Evolutionary conservation across 2,888 invertebrate genomes (phyloP).

Genomic region (Troides helena): DNA sequence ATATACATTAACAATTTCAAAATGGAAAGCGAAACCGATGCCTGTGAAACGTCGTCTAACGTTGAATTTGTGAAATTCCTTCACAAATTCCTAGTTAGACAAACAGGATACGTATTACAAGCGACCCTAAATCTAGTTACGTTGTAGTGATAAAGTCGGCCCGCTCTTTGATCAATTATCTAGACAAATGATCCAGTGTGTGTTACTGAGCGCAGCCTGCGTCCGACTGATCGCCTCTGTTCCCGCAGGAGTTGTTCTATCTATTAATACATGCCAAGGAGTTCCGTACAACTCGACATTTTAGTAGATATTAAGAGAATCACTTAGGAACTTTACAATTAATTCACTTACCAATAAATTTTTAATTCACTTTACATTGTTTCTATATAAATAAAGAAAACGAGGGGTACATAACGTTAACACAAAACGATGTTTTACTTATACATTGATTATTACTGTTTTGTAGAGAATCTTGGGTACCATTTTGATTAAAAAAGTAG

Average conservation of each 20-base stretch:
- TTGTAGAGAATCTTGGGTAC: too few relatives aligned
- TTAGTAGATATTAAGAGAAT: too few relatives aligned
- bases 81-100: neutral
- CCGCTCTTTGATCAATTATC: constrained; percentile 42
- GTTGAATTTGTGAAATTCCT: neutral
- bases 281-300: neutral
- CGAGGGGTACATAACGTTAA: too few relatives aligned
- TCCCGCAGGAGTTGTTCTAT: constrained; percentile 22
- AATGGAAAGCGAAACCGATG: neutral
- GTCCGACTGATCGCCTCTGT: constrained; percentile 20
- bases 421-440: too few relatives aligned
- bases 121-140: constrained; percentile 23
- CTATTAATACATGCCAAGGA: constrained; percentile 37
- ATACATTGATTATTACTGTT: too few relatives aligned
- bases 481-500: neutral
- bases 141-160: constrained; percentile 37
- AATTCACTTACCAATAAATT: too few relatives aligned
- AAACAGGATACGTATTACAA: neutral
- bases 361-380: too few relatives aligned
- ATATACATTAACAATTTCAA: neutral
- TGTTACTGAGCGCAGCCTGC: constrained; percentile 30
- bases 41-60: too few relatives aligned
- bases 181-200: constrained; percentile 35
- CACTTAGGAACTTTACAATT: too few relatives aligned
- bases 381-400: too few relatives aligned